phyloP scores from a whole-genome alignment of 1,140 invertebrate species.

The Euborellia annulipes region DNA sequence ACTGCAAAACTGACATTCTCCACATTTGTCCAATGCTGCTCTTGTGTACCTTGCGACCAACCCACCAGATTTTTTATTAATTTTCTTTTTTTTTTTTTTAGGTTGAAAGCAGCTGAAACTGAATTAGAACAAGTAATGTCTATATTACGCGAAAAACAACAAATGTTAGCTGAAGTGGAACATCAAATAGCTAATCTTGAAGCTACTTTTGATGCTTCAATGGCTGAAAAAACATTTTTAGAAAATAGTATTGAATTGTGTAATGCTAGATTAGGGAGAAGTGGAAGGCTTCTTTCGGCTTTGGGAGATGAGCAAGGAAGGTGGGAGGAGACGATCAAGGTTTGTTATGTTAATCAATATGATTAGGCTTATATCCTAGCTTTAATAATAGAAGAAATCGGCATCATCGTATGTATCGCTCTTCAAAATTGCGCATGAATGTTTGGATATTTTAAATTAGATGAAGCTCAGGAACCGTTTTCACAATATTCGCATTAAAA shows the following conservation, averaged over 20 bases:
- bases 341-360: too few relatives aligned
- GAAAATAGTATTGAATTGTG: constrained; percentile 54
- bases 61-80: not conserved
- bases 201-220: constrained; percentile 43
- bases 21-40: too few relatives aligned
- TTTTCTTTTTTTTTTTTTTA: constrained; percentile 21
- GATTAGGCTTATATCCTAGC: not conserved
- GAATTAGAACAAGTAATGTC: constrained; percentile 60
- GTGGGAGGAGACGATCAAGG: constrained; percentile 60
- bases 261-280: constrained; percentile 55
- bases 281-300: constrained; percentile 66
- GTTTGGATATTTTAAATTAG: not conserved
- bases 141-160: constrained; percentile 60
- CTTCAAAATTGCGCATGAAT: not conserved
- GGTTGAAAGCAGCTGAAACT: constrained; percentile 51
- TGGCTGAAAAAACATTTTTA: constrained; percentile 39
- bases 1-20: too few relatives aligned
- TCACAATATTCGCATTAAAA: too few relatives aligned
- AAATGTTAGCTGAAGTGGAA: constrained; percentile 54
- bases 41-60: too few relatives aligned
- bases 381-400: not conserved
- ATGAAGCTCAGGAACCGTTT: too few relatives aligned
- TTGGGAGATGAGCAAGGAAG: constrained; percentile 67
- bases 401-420: not conserved
- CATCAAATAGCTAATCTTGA: constrained; percentile 48